Evolutionary conservation across 2,797 vertebrate genomes (phyloP), one percentile per base, ranked within the genome.

Genomic region (Acanthurus tractus): DNA sequence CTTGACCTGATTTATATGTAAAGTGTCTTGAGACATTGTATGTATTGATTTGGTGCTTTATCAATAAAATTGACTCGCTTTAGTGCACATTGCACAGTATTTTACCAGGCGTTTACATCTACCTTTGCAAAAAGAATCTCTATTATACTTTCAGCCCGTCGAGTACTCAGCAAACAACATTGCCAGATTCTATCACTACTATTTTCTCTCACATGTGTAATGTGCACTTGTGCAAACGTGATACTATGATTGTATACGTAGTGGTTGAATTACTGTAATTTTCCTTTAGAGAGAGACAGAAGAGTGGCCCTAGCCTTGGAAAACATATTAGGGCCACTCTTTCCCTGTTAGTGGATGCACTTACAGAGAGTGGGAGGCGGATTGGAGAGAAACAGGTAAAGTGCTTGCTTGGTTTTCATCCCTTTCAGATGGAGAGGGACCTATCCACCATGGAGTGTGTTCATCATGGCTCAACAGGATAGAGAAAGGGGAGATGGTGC

Each of bases 381-480:
- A 54, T 52, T 58, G 49, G 22, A 63, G 69, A 69, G 38, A 71
- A 83, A 79, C 81, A 55, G 54, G 62, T 89, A 78, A 90, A 88
- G 79, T 89, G 88, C 66, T 78, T 74, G 74, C 85, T 80, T 55
- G 45, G 63, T 82, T 79, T 86, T 89, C 65, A 68, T 46, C 67
- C 44, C 57, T 84, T 80, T 74, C 90, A 99, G 98, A 97, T 71
- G 98, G 98, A 84, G 94, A 94, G 81, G 98, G 98, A 50, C 96
- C 98, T 0, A 85, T 98, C 67, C 98, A 99, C 88, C 97, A 99
- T 0, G 98, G 98, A 13, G 98, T 99, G 81, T 99, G 98, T 84
- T 99, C 98, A 5, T 99, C 98, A 8, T 99, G 98, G 98, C 96
- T 99, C 85, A 99, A 97, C 88, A 95, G 95, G 86, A 97, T 99